Percentiles rank a stretch among this genome's conserved stretches.
phyloP scores from a whole-genome alignment of 2,888 invertebrate species.

The Bembecia ichneumoniformis region DNA sequence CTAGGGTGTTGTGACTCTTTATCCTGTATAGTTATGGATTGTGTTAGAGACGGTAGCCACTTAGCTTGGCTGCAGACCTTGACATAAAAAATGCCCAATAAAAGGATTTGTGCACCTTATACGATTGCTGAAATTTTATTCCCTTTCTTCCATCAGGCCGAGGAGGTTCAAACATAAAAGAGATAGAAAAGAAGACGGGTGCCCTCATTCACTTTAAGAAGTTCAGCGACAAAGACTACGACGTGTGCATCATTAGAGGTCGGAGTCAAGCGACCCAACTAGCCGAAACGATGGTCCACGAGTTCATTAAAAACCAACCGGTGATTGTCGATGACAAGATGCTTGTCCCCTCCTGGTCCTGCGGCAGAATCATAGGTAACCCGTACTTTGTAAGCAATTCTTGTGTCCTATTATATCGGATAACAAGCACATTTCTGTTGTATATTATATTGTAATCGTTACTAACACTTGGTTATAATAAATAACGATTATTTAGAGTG shows the following conservation, averaged over 20 bases:
- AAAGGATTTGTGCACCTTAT: too few species aligned
- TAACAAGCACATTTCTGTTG: too few species aligned
- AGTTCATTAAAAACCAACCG: slow-evolving; percentile 80
- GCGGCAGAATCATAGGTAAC: slow-evolving; percentile 80
- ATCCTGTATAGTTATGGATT: too few species aligned
- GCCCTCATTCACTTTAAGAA: slow-evolving; percentile 71
- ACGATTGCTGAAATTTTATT: too few species aligned
- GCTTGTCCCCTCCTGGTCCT: slow-evolving; percentile 75
- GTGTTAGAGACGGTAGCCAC: too few species aligned
- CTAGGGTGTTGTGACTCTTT: too few species aligned
- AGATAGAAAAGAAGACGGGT: slow-evolving; percentile 80
- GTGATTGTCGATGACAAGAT: slow-evolving; percentile 77
- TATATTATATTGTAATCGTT: too few species aligned
- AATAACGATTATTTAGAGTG: too few species aligned
- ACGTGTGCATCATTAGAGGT: slow-evolving; percentile 82
- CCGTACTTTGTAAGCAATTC: not conserved
- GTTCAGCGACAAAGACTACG: slow-evolving; percentile 70
- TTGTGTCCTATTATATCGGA: too few species aligned
- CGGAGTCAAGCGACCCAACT: slow-evolving; percentile 75
- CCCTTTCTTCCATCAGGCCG: slow-evolving; percentile 56
- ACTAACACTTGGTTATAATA: too few species aligned
- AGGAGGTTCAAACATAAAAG: slow-evolving; percentile 81
- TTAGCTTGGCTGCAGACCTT: too few species aligned
- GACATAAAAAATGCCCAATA: too few species aligned
- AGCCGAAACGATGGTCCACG: slow-evolving; percentile 79